Conservation (phyloP, 2,888 invertebrate species). For the Campaea margaritaria region DNA sequence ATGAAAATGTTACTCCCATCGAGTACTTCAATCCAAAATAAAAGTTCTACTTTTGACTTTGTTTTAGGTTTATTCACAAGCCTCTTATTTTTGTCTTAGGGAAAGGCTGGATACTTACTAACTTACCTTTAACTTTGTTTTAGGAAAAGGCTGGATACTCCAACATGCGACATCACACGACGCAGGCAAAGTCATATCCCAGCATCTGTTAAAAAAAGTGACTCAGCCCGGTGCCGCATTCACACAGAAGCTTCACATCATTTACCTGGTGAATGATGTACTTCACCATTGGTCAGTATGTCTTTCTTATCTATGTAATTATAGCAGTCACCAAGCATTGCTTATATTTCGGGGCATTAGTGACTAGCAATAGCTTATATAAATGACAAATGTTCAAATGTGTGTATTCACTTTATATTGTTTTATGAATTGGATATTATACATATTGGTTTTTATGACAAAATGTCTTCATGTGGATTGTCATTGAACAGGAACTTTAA, state of each 20-base stretch:
- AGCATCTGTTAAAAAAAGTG: conserved; percentile 95
- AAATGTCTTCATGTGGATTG: no score
- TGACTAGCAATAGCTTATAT: conserved; percentile 24
- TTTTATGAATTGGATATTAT: not conserved
- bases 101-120: conserved; percentile 99
- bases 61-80: no score
- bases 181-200: conserved; percentile 94
- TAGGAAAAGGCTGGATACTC: conserved; percentile 98
- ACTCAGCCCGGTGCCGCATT: conserved; percentile 89
- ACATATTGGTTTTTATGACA: no score
- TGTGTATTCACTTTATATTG: not conserved
- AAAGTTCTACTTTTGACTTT: no score
- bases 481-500: no score
- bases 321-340: conserved; percentile 15
- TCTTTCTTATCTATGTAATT: conserved; percentile 1
- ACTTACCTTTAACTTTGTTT: conserved; percentile 13
- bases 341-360: conserved; percentile 27
- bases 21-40: no score
- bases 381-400: not conserved
- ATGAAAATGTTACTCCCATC: no score
- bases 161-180: conserved; percentile 93
- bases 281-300: conserved; percentile 97
- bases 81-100: conserved; percentile 70
- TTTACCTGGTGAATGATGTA: conserved; percentile 99
- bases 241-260: conserved; percentile 97